Percentiles rank a stretch among this genome's conserved stretches.
phyloP scores from a whole-genome alignment of 2,797 vertebrate genomes.

The Tangara arthus region DNA sequence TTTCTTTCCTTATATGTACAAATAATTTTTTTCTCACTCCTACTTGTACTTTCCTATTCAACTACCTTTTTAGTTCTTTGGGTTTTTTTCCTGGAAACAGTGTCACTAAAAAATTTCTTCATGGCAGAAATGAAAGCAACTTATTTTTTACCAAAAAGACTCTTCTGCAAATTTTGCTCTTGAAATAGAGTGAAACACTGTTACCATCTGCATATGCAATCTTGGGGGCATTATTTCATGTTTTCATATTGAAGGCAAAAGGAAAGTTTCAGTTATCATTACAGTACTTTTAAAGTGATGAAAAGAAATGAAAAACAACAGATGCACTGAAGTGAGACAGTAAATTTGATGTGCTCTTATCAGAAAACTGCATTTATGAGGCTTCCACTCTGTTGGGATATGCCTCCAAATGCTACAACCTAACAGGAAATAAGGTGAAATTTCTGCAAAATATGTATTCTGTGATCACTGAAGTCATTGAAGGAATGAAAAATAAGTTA shows the following conservation, averaged over 20 bases:
- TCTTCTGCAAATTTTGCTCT: background rate
- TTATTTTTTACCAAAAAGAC: background rate
- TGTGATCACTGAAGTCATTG: background rate
- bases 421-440: background rate
- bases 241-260: background rate
- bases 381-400: background rate
- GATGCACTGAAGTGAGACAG: background rate
- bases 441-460: background rate
- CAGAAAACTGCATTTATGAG: conserved; percentile 8
- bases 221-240: background rate
- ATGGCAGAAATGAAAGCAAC: background rate
- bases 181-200: background rate
- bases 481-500: background rate
- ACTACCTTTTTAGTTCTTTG: background rate
- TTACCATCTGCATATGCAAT: background rate
- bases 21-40: accelerated
- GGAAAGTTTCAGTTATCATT: conserved; percentile 9
- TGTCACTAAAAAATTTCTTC: background rate
- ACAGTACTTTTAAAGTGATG: background rate
- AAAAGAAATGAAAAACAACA: conserved; percentile 47
- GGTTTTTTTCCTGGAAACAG: background rate
- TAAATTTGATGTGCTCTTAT: conserved; percentile 5
- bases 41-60: background rate
- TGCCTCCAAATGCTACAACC: background rate
- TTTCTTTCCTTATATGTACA: background rate